Conservation (phyloP, 2,888 invertebrate species). For the Ametastegia equiseti region DNA sequence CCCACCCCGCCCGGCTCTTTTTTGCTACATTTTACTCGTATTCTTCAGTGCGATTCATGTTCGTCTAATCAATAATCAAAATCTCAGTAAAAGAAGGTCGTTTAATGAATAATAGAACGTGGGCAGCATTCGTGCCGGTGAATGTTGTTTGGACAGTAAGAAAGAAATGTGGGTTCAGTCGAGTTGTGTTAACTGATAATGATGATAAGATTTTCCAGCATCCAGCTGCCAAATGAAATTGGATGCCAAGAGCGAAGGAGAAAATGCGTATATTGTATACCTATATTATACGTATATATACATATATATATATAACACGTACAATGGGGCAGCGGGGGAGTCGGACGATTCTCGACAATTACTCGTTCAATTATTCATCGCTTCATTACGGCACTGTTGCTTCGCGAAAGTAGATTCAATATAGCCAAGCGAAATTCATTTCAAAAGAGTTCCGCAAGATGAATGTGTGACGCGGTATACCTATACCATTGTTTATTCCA, state of each 20-base stretch:
- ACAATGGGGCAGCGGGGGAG: neutral
- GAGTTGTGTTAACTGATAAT: neutral
- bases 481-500: constrained; percentile 19
- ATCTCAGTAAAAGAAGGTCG: neutral
- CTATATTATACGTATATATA: no score
- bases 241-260: neutral
- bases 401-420: constrained; percentile 19
- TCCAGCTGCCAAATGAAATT: neutral
- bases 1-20: no score
- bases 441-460: constrained; percentile 2
- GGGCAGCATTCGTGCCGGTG: neutral
- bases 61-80: neutral
- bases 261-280: neutral
- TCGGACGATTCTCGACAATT: constrained; percentile 23
- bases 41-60: no score
- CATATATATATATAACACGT: neutral
- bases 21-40: no score
- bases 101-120: neutral
- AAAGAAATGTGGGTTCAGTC: neutral
- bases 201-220: neutral
- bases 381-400: constrained; percentile 31
- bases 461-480: neutral
- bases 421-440: constrained; percentile 12
- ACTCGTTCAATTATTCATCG: constrained; percentile 34
- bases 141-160: neutral